A percentile compares a stretch with the other conserved stretches of the same genome.
Conservation (phyloP, 2,888 invertebrate genomes). For the Sinopyrophorus schimmeli region DNA sequence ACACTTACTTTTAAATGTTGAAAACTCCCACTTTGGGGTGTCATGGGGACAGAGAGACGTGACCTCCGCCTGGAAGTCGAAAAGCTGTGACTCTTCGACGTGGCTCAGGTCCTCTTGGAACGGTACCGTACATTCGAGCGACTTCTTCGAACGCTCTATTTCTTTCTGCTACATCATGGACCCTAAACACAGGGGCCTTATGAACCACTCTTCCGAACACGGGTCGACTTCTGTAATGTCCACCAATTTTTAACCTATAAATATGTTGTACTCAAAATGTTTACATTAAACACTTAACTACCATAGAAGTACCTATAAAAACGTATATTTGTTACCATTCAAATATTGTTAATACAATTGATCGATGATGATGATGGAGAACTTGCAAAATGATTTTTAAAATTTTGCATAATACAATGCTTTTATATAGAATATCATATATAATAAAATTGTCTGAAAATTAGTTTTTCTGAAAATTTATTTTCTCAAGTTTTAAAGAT, state of each 20-base stretch:
- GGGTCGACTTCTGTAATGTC: conserved; percentile 57
- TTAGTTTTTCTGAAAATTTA: too few relatives aligned
- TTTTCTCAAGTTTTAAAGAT: too few relatives aligned
- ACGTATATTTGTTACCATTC: too few relatives aligned
- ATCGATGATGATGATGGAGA: too few relatives aligned
- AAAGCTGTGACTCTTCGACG: conserved; percentile 49
- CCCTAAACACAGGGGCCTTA: conserved; percentile 64
- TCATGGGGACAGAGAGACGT: conserved; percentile 58
- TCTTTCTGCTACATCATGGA: conserved; percentile 53
- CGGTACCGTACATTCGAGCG: conserved; percentile 57
- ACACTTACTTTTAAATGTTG: conserved; percentile 67
- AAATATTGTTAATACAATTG: too few relatives aligned
- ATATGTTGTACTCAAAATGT: too few relatives aligned
- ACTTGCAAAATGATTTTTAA: too few relatives aligned
- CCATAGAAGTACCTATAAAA: too few relatives aligned
- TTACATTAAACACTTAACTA: too few relatives aligned
- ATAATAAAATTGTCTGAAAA: too few relatives aligned
- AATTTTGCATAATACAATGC: too few relatives aligned
- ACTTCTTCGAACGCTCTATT: conserved; percentile 60
- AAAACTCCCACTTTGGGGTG: conserved; percentile 62
- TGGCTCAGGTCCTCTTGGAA: conserved; percentile 48
- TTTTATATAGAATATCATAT: too few relatives aligned
- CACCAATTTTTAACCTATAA: conserved; percentile 52
- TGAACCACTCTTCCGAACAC: conserved; percentile 75
- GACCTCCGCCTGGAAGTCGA: conserved; percentile 52